Percentiles rank a stretch among this genome's conserved stretches.
phyloP scores from a whole-genome alignment of 2,797 vertebrate genomes.

The Melanogrammus aeglefinus region DNA sequence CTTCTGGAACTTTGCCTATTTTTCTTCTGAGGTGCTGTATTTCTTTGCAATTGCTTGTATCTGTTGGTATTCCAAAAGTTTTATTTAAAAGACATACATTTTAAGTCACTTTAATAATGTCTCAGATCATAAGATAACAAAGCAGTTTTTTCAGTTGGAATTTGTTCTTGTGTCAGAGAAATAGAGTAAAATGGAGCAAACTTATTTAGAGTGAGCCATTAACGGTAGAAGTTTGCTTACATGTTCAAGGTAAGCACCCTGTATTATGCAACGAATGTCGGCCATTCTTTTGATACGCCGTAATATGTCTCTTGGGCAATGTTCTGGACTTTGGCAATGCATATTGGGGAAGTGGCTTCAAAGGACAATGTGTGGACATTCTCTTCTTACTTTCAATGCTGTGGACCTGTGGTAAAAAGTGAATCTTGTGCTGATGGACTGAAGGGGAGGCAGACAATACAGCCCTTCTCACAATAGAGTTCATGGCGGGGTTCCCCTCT shows the following conservation, averaged over 20 bases:
- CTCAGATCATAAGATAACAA: not conserved
- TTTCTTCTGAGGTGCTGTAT: not conserved
- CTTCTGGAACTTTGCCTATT: not conserved
- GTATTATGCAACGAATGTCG: conserved; percentile 32
- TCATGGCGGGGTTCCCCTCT: conserved; percentile 73
- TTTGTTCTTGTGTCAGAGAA: not conserved
- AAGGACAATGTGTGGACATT: conserved; percentile 40
- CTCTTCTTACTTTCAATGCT: conserved; percentile 22
- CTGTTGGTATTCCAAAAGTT: not conserved
- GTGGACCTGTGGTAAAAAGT: conserved; percentile 51
- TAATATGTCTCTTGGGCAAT: conserved; percentile 10
- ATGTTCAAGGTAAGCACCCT: not conserved
- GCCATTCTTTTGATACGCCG: conserved; percentile 18
- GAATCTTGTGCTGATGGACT: conserved; percentile 62
- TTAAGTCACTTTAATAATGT: not conserved
- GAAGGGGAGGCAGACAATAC: conserved; percentile 64
- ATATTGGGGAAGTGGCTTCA: conserved; percentile 11
- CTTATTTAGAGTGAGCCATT: too few species aligned
- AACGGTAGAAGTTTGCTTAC: not conserved
- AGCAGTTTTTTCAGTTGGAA: not conserved
- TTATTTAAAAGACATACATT: not conserved
- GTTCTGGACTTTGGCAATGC: conserved; percentile 19
- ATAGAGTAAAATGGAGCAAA: not conserved
- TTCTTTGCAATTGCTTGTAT: not conserved
- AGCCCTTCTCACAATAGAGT: conserved; percentile 62